Conservation (phyloP, 2,113 vertebrate species). For the Colaptes auratus region DNA sequence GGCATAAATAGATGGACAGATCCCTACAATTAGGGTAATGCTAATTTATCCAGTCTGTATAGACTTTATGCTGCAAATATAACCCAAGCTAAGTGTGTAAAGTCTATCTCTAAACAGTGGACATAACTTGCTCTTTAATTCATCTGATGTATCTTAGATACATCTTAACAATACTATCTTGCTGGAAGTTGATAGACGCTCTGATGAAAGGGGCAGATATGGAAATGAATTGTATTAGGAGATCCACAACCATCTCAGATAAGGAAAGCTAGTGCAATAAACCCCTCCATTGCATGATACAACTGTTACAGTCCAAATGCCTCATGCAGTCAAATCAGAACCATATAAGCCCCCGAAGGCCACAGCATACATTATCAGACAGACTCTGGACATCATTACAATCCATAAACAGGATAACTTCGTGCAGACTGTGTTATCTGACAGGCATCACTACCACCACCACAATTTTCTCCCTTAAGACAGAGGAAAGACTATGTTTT, state of each 20-base stretch:
- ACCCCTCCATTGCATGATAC: neutral
- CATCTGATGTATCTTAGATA: neutral
- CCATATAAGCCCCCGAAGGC: accelerated
- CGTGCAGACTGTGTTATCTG: neutral
- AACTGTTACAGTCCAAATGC: neutral
- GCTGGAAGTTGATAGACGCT: neutral
- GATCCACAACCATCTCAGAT: neutral
- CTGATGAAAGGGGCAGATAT: neutral
- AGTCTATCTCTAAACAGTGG: neutral
- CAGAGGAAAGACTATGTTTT: neutral
- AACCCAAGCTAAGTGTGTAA: neutral
- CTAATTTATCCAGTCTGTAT: neutral
- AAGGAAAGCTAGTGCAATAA: neutral
- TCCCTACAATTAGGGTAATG: neutral
- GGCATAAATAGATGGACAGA: neutral
- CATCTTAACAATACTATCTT: neutral
- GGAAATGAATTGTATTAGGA: neutral
- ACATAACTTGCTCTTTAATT: neutral
- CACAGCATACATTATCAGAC: neutral
- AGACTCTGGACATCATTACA: neutral
- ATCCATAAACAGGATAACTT: neutral
- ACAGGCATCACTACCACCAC: neutral
- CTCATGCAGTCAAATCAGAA: neutral
- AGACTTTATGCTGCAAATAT: neutral
- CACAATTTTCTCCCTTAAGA: neutral